Evolutionary conservation across 2,888 invertebrate species (phyloP), one percentile per base, ranked within the genome.

Genomic region (Notocelia uddmanniana): DNA sequence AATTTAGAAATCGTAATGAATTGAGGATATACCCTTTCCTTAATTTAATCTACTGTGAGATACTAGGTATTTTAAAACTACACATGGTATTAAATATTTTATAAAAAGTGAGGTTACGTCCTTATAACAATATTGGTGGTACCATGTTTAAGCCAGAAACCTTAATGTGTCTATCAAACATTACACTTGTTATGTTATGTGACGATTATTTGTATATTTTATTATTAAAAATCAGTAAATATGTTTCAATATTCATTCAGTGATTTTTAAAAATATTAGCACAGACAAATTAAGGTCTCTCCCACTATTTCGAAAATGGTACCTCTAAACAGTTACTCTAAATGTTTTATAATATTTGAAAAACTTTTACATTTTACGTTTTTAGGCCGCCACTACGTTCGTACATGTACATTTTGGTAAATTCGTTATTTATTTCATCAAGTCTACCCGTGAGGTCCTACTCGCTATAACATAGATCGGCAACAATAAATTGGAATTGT

Each of bases 371-470:
- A 75, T 73, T 63, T 74, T 80, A 81, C 73, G 66, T 68, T 66
- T 67, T 83, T 83, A 83, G 83, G 83, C 83, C 83, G 79, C 74
- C 55, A 78, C 83, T 82, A 83, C 81, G 75, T 73, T 67, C 75
- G 76, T 76, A 75, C 69, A 48, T 77, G 75, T 79, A 73, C 74
- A 71, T 57, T 73, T 74, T 72, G 69, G 73, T 82, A 83, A 83
- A 83, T 82, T 83, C 81, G 81, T 76, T 79, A 73, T 75, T 76
- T 79, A 73, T 75, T 74, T 73, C 69, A 11, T 60, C 67, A 71
- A 34, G 62, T 68, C 72, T 62, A 67, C 72, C 64, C 64, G 45
- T 54, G 66, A 50, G 37, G 18, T 54, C 21, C 60, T 52, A 52
- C 23, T 37, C 55, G 13, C 52, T 59, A 59, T 15, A 37, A 52